A percentile compares a stretch with the other conserved stretches of the same genome.
Conservation (phyloP, 1,140 invertebrate species). For the Idris sp. region DNA sequence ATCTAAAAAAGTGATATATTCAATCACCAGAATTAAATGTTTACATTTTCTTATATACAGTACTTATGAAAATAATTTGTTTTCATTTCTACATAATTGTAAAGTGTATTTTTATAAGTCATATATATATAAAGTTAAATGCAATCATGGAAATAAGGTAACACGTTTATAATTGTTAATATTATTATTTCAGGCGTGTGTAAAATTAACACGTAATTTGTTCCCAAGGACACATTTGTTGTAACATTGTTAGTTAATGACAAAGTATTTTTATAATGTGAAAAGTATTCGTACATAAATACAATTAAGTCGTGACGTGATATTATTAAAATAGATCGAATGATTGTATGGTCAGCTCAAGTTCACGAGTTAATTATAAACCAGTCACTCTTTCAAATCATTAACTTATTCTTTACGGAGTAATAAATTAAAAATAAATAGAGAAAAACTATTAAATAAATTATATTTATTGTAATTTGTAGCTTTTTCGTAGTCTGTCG, state of each 20-base stretch:
- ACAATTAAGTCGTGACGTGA: background rate
- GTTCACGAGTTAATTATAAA: slow-evolving; percentile 2
- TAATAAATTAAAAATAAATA: too few relatives aligned
- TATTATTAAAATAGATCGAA: slow-evolving; percentile 5
- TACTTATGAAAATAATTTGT: too few relatives aligned
- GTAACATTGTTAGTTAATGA: slow-evolving; percentile 19
- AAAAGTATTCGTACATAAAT: slow-evolving; percentile 1
- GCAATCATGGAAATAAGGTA: slow-evolving; percentile 26
- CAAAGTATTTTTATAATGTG: slow-evolving; percentile 15
- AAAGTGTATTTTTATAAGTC: slow-evolving; percentile 6
- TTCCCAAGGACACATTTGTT: slow-evolving; percentile 18
- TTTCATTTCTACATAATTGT: too few relatives aligned
- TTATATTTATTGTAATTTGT: too few relatives aligned
- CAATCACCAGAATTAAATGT: too few relatives aligned
- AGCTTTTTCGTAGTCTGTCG: too few relatives aligned
- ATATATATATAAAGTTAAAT: slow-evolving; percentile 17
- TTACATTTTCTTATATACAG: too few relatives aligned
- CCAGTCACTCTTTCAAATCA: too few relatives aligned
- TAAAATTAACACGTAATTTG: slow-evolving; percentile 28
- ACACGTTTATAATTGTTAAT: slow-evolving; percentile 25
- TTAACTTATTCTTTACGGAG: too few relatives aligned
- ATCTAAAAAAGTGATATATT: too few relatives aligned
- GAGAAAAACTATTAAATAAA: too few relatives aligned
- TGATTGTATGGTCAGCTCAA: slow-evolving; percentile 4
- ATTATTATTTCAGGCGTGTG: slow-evolving; percentile 23